Percentiles rank a stretch among this genome's conserved stretches.
Evolutionary conservation across 2,113 vertebrate genomes (phyloP).

Genomic region (Petromus typicus): DNA sequence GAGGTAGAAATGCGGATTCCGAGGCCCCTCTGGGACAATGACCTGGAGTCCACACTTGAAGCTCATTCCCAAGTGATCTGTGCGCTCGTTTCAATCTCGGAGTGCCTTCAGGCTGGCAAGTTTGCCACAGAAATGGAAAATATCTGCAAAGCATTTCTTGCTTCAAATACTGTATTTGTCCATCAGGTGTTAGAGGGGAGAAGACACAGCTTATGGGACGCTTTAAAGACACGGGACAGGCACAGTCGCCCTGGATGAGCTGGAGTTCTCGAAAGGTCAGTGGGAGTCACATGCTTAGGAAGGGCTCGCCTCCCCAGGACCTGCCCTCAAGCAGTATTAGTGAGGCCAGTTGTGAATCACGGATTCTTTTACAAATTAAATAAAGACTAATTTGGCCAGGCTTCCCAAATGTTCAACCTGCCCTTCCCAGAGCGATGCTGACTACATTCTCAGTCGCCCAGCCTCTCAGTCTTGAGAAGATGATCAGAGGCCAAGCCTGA

Average conservation of each 20-base stretch:
- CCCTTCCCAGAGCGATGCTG: not conserved
- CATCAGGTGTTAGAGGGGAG: not conserved
- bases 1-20: not conserved
- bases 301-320: not conserved
- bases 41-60: not conserved
- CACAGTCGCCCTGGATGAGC: not conserved
- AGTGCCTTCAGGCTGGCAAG: not conserved
- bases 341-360: not conserved
- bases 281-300: not conserved
- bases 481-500: not conserved
- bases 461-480: not conserved
- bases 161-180: not conserved
- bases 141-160: not conserved
- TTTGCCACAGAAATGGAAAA: slow-evolving; percentile 14
- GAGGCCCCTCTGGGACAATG: not conserved
- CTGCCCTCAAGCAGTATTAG: too few species aligned
- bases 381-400: not conserved
- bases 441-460: not conserved
- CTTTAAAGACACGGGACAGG: not conserved
- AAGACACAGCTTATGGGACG: not conserved
- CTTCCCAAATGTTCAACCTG: not conserved
- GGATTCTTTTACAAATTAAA: not conserved
- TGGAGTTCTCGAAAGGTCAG: not conserved
- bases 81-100: not conserved
- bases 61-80: not conserved